These are phyloP conservation scores for Epistrophella euchroma DNA, from an alignment of 2,888 invertebrate genomes.

Conservation along the genomic window DNA sequence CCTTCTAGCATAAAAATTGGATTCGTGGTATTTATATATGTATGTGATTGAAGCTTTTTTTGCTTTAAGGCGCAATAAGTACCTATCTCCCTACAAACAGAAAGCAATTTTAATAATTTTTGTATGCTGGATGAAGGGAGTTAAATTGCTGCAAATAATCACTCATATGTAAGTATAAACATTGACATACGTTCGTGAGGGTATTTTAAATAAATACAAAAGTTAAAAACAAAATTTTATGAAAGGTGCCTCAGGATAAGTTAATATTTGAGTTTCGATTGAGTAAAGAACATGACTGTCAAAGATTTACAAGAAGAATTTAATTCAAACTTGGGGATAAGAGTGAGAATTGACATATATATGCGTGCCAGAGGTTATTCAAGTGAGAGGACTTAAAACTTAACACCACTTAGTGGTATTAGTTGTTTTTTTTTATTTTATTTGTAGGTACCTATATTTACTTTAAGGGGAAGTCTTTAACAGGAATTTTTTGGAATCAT, in stretches of 20 bases:
- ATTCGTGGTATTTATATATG: slow-evolving; percentile 36
- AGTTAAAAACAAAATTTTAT: neutral
- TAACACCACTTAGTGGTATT: too few relatives aligned
- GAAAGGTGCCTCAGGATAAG: neutral
- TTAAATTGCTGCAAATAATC: slow-evolving; percentile 1
- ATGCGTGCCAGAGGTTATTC: neutral
- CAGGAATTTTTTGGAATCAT: too few relatives aligned
- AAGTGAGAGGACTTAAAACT: neutral
- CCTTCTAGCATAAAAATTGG: slow-evolving; percentile 40
- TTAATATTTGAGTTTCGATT: slow-evolving; percentile 8
- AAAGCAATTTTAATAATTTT: slow-evolving; percentile 13
- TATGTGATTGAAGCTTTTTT: slow-evolving; percentile 23
- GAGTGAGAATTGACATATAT: neutral
- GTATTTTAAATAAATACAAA: slow-evolving; percentile 8
- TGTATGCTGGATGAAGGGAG: neutral
- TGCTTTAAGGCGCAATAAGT: slow-evolving; percentile 13
- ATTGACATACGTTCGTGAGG: neutral
- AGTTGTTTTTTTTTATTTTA: too few relatives aligned
- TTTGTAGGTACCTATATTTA: too few relatives aligned
- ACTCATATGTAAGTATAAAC: neutral
- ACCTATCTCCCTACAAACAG: neutral
- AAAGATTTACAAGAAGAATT: neutral
- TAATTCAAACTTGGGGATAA: neutral
- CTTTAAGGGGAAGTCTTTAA: too few relatives aligned
- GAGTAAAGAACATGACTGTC: neutral